phyloP scores from a whole-genome alignment of 2,888 invertebrate species.

The Beris morrisii region DNA sequence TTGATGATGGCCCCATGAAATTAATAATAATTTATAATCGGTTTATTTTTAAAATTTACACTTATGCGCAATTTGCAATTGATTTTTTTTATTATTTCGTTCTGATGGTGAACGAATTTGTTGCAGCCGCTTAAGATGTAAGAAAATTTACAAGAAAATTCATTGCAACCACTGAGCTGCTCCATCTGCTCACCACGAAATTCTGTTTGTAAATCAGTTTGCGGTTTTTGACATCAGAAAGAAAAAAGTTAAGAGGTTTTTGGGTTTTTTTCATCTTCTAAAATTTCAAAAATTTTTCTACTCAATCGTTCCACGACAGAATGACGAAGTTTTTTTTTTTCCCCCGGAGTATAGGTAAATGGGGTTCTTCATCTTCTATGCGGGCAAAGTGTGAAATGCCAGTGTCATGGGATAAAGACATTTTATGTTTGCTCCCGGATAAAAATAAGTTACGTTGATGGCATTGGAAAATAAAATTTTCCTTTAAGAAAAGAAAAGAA shows the following conservation, averaged over 20 bases:
- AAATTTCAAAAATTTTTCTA: background rate
- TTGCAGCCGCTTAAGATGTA: too few species aligned
- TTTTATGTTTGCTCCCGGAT: slow-evolving; percentile 15
- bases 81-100: too few species aligned
- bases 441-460: slow-evolving; percentile 21
- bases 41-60: too few species aligned
- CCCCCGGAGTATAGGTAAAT: background rate
- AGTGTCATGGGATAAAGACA: slow-evolving; percentile 22
- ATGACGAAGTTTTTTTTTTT: background rate
- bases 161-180: background rate
- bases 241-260: slow-evolving; percentile 1
- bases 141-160: background rate
- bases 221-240: background rate
- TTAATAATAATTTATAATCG: too few species aligned
- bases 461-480: slow-evolving; percentile 14
- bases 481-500: background rate
- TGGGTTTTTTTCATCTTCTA: background rate
- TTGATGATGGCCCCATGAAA: too few species aligned
- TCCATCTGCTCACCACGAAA: slow-evolving; percentile 10
- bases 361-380: slow-evolving; percentile 6
- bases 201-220: background rate
- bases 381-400: slow-evolving; percentile 13
- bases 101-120: too few species aligned
- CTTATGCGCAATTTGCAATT: too few species aligned
- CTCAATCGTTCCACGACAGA: background rate